These are phyloP conservation scores for Mythimna albipuncta DNA, from an alignment of 2,888 invertebrate genomes.

Conservation along the genomic window DNA sequence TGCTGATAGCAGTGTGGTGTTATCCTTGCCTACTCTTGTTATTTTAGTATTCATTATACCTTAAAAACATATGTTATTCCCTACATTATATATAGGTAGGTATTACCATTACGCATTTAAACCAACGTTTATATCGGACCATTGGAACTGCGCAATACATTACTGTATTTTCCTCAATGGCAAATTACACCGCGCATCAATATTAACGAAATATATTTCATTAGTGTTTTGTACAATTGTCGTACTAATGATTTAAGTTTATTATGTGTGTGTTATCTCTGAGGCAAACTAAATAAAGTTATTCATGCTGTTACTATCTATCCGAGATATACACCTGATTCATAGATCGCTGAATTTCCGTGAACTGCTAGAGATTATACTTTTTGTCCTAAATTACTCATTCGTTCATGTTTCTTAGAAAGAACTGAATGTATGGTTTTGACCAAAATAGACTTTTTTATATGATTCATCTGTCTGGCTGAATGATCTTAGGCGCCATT, in stretches of 20 bases:
- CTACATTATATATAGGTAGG: neutral
- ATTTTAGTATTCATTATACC: neutral
- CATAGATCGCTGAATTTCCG: constrained; percentile 28
- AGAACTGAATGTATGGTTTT: constrained; percentile 22
- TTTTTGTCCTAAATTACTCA: constrained; percentile 52
- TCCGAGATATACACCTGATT: constrained; percentile 34
- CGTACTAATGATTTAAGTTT: constrained; percentile 7
- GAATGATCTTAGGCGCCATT: constrained; percentile 1
- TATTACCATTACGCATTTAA: neutral
- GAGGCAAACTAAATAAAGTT: constrained; percentile 24
- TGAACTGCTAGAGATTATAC: constrained; percentile 18
- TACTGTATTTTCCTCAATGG: constrained; percentile 30
- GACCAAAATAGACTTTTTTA: constrained; percentile 14
- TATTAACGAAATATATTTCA: constrained; percentile 3
- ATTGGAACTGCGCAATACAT: constrained; percentile 17
- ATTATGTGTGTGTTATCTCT: neutral
- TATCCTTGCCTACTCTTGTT: neutral
- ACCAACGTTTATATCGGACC: neutral
- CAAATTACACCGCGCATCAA: neutral
- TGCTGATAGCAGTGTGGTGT: constrained; percentile 7
- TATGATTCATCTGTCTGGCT: constrained; percentile 14
- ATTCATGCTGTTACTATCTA: neutral
- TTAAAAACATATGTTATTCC: neutral
- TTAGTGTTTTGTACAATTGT: neutral
- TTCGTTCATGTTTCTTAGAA: constrained; percentile 36